Evolutionary conservation across 2,113 vertebrate species (phyloP).

Genomic region (Mormyrus lacerda): DNA sequence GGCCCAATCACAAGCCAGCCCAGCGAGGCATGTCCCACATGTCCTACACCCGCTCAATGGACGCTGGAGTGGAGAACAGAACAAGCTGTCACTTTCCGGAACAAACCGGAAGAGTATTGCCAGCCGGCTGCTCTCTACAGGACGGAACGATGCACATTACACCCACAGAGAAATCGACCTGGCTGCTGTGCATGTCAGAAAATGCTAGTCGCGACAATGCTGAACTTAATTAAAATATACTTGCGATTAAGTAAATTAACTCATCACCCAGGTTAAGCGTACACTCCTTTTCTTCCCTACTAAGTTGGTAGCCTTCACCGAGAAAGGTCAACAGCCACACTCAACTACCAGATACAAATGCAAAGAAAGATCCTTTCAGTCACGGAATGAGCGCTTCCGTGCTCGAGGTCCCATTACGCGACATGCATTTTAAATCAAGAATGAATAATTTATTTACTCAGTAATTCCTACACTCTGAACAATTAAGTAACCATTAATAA

Average conservation of each 20-base stretch:
- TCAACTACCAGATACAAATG: background rate
- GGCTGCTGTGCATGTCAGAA: background rate
- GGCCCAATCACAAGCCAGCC: background rate
- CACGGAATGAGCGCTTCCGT: background rate
- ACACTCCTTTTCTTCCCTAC: background rate
- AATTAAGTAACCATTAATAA: slow-evolving; percentile 1
- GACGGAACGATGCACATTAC: background rate
- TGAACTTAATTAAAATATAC: background rate
- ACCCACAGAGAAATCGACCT: background rate
- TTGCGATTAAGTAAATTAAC: background rate
- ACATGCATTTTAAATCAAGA: background rate
- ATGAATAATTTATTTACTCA: slow-evolving; percentile 1
- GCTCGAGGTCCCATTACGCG: background rate
- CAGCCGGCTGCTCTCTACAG: background rate
- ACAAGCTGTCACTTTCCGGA: background rate
- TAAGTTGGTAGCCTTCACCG: background rate
- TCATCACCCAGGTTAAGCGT: background rate
- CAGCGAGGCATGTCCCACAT: background rate
- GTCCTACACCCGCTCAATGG: background rate
- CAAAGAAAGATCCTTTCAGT: background rate
- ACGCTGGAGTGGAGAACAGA: background rate
- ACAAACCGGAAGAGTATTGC: background rate
- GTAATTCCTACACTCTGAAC: background rate
- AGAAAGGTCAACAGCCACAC: background rate
- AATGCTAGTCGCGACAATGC: background rate